Conservation (phyloP, 2,797 vertebrate species). For the Labeo calbasu region DNA sequence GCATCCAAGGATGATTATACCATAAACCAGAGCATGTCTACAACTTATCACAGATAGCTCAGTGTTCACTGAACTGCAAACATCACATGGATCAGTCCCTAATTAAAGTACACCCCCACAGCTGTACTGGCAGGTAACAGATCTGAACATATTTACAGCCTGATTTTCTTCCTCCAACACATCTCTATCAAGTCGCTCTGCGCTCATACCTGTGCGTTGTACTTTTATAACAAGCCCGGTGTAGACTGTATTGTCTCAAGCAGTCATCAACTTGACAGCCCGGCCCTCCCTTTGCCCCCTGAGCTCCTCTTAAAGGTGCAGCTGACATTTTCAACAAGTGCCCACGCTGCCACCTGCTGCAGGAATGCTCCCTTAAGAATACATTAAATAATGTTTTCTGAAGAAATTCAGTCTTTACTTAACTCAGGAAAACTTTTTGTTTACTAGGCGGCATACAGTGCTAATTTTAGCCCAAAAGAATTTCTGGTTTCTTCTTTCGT, state of each 20-base stretch:
- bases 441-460: background rate
- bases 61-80: constrained; percentile 24
- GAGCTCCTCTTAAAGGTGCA: constrained; percentile 47
- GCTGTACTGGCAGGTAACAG: constrained; percentile 42
- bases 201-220: constrained; percentile 20
- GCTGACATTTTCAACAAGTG: constrained; percentile 48
- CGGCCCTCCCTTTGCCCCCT: constrained; percentile 22
- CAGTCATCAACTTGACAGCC: constrained; percentile 46
- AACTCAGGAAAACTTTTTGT: background rate
- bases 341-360: constrained; percentile 23
- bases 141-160: constrained; percentile 38
- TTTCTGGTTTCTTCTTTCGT: background rate
- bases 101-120: constrained; percentile 48
- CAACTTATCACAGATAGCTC: constrained; percentile 17
- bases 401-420: background rate
- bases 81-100: constrained; percentile 9
- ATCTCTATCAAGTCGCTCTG: constrained; percentile 1
- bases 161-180: constrained; percentile 38
- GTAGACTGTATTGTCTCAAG: constrained; percentile 37
- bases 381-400: constrained; percentile 23
- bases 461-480: background rate
- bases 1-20: constrained; percentile 40
- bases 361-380: constrained; percentile 21
- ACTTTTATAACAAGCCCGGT: constrained; percentile 40
- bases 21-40: constrained; percentile 33